These are phyloP conservation scores for Ophioninae sp. DNA, from an alignment of 2,888 invertebrate species.

Conservation along the genomic window DNA sequence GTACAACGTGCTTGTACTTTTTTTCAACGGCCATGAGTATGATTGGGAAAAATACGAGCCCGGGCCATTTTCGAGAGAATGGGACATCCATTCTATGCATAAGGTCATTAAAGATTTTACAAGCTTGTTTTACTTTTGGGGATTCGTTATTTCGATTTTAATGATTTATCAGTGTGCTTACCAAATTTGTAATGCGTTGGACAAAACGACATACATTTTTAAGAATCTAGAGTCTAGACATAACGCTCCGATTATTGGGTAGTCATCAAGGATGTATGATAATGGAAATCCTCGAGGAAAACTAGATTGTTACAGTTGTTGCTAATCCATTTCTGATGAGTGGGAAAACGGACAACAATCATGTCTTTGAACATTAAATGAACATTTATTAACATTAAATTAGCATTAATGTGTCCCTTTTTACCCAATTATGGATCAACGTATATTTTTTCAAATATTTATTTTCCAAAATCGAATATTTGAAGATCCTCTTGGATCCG, in stretches of 20 bases:
- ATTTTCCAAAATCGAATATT: too few species aligned
- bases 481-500: too few species aligned
- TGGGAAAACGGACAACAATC: too few species aligned
- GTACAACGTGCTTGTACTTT: conserved; percentile 27
- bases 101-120: conserved; percentile 18
- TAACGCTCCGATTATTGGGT: neutral
- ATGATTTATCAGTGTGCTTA: neutral
- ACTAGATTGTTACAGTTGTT: too few species aligned
- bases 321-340: too few species aligned
- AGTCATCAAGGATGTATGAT: neutral
- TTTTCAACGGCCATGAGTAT: conserved; percentile 18
- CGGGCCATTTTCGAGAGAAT: conserved; percentile 25
- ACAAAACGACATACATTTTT: neutral
- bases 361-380: too few species aligned
- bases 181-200: neutral
- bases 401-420: too few species aligned
- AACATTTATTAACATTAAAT: too few species aligned
- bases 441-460: too few species aligned
- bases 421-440: too few species aligned
- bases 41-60: neutral
- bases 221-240: neutral
- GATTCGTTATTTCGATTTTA: conserved; percentile 3
- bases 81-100: neutral
- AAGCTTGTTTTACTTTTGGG: neutral
- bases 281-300: neutral